These are phyloP conservation scores for Anoncus sp. DNA, from an alignment of 2,888 invertebrate species.

Conservation along the genomic window DNA sequence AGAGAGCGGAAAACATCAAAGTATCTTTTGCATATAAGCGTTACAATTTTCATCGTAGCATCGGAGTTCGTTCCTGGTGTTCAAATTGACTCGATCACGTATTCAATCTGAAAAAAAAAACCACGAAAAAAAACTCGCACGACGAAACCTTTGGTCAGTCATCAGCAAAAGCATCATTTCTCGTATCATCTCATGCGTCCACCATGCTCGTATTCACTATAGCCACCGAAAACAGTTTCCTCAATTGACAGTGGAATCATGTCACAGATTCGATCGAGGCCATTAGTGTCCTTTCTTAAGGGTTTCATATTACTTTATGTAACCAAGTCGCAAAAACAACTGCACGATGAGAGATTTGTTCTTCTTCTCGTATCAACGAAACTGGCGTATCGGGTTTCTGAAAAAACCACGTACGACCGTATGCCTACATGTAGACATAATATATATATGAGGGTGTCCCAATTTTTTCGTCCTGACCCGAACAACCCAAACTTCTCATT, in stretches of 20 bases:
- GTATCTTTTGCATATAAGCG: too few relatives aligned
- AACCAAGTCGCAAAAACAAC: slow-evolving; percentile 36
- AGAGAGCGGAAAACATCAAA: too few relatives aligned
- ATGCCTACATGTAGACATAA: too few relatives aligned
- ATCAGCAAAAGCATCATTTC: slow-evolving; percentile 23
- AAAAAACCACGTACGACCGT: neutral
- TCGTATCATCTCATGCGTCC: slow-evolving; percentile 19
- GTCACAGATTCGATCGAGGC: slow-evolving; percentile 60
- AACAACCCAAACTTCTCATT: too few relatives aligned
- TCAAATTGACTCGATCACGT: too few relatives aligned
- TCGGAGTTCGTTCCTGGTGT: too few relatives aligned
- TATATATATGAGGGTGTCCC: too few relatives aligned
- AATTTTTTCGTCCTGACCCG: too few relatives aligned
- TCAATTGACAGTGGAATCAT: slow-evolving; percentile 59
- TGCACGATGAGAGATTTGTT: neutral
- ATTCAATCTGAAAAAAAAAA: too few relatives aligned
- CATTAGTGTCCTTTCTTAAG: slow-evolving; percentile 50
- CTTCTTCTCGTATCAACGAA: neutral
- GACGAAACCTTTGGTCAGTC: slow-evolving; percentile 13
- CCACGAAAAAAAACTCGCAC: slow-evolving; percentile 16
- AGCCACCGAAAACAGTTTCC: slow-evolving; percentile 46
- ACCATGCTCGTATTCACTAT: slow-evolving; percentile 18
- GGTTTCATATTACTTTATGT: slow-evolving; percentile 57
- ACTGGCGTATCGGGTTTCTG: neutral
- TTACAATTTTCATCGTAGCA: too few relatives aligned